Conservation (phyloP, 2,888 invertebrate species). For the Harpalus rufipes region DNA sequence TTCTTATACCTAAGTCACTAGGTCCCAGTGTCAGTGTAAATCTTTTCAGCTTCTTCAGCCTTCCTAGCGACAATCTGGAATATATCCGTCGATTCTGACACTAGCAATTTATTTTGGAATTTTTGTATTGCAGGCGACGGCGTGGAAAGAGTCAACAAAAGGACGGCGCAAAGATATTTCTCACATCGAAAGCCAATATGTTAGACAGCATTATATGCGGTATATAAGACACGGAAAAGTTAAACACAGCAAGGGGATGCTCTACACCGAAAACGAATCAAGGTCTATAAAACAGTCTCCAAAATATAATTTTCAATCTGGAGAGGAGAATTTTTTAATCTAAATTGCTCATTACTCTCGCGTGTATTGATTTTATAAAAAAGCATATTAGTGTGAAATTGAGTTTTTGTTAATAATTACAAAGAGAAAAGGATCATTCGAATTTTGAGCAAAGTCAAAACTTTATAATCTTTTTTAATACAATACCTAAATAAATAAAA, state of each 20-base stretch:
- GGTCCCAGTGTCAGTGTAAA: not conserved
- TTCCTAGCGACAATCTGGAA: constrained; percentile 9
- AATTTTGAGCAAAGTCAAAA: too few relatives aligned
- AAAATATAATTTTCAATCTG: constrained; percentile 7
- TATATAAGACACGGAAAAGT: constrained; percentile 36
- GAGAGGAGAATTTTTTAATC: constrained; percentile 2
- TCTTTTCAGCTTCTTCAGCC: not conserved
- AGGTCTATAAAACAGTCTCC: constrained; percentile 13
- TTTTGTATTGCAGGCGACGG: constrained; percentile 44
- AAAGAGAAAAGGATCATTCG: too few relatives aligned
- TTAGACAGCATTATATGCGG: constrained; percentile 42
- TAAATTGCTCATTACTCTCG: not conserved
- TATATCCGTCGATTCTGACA: constrained; percentile 27
- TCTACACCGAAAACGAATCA: not conserved
- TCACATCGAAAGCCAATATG: constrained; percentile 44
- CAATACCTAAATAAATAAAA: too few relatives aligned
- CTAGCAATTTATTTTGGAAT: constrained; percentile 30
- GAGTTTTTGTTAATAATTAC: too few relatives aligned
- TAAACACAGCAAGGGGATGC: not conserved
- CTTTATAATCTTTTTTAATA: too few relatives aligned
- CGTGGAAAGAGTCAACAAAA: constrained; percentile 50
- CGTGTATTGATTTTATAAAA: too few relatives aligned
- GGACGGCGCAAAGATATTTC: constrained; percentile 44
- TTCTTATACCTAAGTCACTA: not conserved
- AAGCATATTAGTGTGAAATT: too few relatives aligned